Evolutionary conservation across 2,797 vertebrate species (phyloP).

Genomic region (Spinibarbus caldwelli): DNA sequence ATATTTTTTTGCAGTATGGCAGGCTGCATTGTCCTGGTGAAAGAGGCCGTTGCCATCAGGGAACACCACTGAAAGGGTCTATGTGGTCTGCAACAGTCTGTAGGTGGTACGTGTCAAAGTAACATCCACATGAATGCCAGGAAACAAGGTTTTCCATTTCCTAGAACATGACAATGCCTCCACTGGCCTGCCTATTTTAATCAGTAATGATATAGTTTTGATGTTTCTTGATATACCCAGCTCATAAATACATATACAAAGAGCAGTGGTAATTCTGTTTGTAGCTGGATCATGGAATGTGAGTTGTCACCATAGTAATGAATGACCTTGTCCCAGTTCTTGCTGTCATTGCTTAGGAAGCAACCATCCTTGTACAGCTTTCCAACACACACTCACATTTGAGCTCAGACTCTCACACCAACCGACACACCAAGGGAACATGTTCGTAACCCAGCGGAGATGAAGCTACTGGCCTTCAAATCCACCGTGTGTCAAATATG

Average conservation of each 20-base stretch:
- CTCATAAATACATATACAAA: neutral
- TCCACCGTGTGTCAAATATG: slow-evolving; percentile 50
- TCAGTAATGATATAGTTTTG: neutral
- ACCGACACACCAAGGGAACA: slow-evolving; percentile 57
- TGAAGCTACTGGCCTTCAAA: slow-evolving; percentile 3
- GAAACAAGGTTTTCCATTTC: neutral
- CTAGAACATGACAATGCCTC: neutral
- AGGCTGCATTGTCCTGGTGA: neutral
- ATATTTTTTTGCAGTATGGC: neutral
- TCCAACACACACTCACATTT: slow-evolving; percentile 4
- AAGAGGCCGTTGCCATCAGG: neutral
- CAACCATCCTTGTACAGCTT: slow-evolving; percentile 54
- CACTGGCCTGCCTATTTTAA: neutral
- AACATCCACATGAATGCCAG: neutral
- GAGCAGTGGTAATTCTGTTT: neutral
- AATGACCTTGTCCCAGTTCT: slow-evolving; percentile 40
- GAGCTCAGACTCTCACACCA: slow-evolving; percentile 14
- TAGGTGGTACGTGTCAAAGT: neutral
- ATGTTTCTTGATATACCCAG: neutral
- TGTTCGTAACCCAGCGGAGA: slow-evolving; percentile 1
- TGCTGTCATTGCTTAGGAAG: slow-evolving; percentile 13
- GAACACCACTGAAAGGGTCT: neutral
- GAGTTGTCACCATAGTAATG: slow-evolving; percentile 54
- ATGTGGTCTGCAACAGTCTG: neutral
- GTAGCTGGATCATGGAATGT: slow-evolving; percentile 33